phyloP scores from a whole-genome alignment of 1,140 invertebrate genomes.

The Lamellibrachia luymesi region DNA sequence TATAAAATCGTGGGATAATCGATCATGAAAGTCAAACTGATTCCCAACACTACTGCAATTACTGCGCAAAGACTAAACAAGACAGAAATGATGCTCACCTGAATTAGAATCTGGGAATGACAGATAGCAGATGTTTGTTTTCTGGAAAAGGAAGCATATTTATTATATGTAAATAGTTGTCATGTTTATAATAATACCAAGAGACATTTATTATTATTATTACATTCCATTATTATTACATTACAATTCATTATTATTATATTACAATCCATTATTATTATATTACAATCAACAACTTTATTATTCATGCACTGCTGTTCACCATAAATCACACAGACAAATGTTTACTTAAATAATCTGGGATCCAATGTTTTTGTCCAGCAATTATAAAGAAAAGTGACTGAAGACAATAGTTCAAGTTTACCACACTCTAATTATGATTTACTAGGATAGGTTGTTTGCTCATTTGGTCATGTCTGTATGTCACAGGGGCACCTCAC shows the following conservation, averaged over 20 bases:
- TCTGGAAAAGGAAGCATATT: slow-evolving; percentile 56
- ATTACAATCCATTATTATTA: no score
- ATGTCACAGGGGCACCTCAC: slow-evolving; percentile 35
- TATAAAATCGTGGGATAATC: no score
- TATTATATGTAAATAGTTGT: slow-evolving; percentile 15
- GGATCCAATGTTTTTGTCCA: background rate
- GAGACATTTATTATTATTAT: background rate
- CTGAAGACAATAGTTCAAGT: background rate
- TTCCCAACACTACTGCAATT: no score
- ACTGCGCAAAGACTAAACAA: background rate
- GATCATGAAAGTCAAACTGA: no score
- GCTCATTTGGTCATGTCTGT: background rate
- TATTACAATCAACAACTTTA: background rate
- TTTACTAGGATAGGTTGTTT: slow-evolving; percentile 13
- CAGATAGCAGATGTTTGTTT: slow-evolving; percentile 95
- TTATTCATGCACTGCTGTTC: background rate
- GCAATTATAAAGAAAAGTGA: background rate
- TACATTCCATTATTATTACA: no score
- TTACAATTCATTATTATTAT: no score
- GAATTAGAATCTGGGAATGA: slow-evolving; percentile 99
- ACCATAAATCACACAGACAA: background rate
- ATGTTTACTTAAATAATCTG: background rate
- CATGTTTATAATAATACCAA: background rate
- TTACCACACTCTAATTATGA: background rate
- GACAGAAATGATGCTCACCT: slow-evolving; percentile 38